These are phyloP conservation scores for Diachasmimorpha longicaudata DNA, from an alignment of 1,140 invertebrate species.

Conservation along the genomic window DNA sequence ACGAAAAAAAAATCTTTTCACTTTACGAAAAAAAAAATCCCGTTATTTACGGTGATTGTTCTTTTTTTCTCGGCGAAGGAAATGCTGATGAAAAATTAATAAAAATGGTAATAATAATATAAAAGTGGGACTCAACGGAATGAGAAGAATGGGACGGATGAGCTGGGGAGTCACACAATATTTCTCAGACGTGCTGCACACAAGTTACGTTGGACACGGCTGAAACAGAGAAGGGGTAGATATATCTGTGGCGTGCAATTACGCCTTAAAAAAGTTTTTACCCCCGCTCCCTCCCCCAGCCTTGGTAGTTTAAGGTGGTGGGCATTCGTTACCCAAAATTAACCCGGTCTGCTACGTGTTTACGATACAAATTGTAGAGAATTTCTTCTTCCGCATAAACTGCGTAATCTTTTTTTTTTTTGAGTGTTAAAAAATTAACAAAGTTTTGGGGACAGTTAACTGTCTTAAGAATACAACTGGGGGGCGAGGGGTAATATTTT, in stretches of 20 bases:
- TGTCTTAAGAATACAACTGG: neutral
- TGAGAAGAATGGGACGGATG: neutral
- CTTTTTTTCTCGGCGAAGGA: neutral
- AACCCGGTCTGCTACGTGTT: neutral
- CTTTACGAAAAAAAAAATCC: too few species aligned
- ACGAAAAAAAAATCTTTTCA: too few species aligned
- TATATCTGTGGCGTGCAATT: constrained; percentile 5
- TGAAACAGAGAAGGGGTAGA: neutral
- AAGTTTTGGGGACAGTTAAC: neutral
- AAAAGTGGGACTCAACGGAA: neutral
- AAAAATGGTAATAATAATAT: too few species aligned
- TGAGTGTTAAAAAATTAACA: neutral
- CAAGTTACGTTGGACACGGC: neutral
- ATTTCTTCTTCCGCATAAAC: neutral
- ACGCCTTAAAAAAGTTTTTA: neutral
- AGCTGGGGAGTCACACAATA: neutral
- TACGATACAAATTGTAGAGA: neutral
- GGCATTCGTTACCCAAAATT: constrained; percentile 5
- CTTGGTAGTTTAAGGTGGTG: neutral
- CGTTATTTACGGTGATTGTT: too few species aligned
- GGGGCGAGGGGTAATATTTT: neutral
- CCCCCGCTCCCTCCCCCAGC: too few species aligned
- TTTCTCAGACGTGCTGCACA: neutral
- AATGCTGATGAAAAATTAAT: neutral
- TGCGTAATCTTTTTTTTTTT: neutral